Evolutionary conservation across 2,888 invertebrate genomes (phyloP).

Genomic region (Agrotis clavis): DNA sequence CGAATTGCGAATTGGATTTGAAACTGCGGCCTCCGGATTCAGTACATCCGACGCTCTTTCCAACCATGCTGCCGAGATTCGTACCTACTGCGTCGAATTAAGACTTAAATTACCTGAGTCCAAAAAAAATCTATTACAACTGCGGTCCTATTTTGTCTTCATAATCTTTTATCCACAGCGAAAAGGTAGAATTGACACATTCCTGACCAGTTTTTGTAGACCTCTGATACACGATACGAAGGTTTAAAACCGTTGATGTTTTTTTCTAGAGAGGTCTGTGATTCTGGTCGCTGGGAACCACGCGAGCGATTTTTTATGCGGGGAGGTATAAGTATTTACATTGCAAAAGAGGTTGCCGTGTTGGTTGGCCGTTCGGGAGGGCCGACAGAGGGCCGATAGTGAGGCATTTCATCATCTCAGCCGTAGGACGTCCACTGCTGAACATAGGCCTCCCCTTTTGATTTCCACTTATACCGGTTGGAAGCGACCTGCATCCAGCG

Average conservation of each 20-base stretch:
- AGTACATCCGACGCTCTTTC: too few relatives aligned
- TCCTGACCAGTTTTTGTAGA: conserved; percentile 39
- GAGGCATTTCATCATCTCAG: too few relatives aligned
- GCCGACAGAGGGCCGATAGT: conserved; percentile 50
- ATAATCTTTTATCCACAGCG: conserved; percentile 58
- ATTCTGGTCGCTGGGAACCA: conserved; percentile 44
- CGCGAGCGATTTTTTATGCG: conserved; percentile 60
- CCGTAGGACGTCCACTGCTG: too few relatives aligned
- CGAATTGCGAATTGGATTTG: too few relatives aligned
- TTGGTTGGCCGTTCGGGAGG: conserved; percentile 48
- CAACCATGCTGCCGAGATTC: too few relatives aligned
- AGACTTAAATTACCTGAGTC: conserved; percentile 29
- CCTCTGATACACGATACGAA: conserved; percentile 52
- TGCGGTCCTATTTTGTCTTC: conserved; percentile 37
- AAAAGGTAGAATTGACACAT: conserved; percentile 66
- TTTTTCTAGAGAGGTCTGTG: conserved; percentile 28
- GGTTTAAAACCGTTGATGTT: conserved; percentile 21
- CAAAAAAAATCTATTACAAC: conserved; percentile 47
- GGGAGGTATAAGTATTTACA: conserved; percentile 63
- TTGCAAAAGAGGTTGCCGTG: conserved; percentile 68
- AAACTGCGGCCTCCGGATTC: too few relatives aligned
- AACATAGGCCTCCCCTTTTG: too few relatives aligned
- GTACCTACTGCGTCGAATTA: too few relatives aligned
- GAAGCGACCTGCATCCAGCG: too few relatives aligned
- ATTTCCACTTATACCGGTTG: too few relatives aligned